These are phyloP conservation scores for Dinoponera quadriceps DNA, from an alignment of 1,140 invertebrate genomes.

Conservation along the genomic window DNA sequence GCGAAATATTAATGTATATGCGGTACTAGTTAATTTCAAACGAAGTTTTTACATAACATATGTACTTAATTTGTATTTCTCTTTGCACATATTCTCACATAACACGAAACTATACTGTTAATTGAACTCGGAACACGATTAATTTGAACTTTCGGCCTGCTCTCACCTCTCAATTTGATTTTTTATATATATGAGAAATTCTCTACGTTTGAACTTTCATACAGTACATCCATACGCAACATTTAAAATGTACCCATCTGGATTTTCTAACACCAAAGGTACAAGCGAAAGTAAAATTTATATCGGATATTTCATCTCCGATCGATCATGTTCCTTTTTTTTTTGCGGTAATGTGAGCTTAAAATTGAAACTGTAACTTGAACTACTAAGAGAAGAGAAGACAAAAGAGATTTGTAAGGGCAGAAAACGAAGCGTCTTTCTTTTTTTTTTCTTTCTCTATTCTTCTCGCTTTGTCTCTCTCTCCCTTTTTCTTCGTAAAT, in stretches of 20 bases:
- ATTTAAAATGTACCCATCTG: background rate
- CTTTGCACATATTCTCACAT: too few relatives aligned
- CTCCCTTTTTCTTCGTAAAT: slow-evolving; percentile 72
- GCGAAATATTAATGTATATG: background rate
- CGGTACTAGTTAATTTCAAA: background rate
- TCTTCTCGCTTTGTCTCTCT: background rate
- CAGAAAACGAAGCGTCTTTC: background rate
- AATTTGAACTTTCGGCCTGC: too few relatives aligned
- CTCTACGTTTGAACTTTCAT: background rate
- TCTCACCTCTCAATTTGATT: too few relatives aligned
- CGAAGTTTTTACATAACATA: background rate
- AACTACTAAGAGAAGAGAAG: background rate
- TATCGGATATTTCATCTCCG: background rate
- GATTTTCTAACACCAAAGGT: background rate
- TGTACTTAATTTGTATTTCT: background rate
- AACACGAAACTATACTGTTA: too few relatives aligned
- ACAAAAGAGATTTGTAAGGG: background rate
- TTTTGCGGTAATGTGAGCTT: background rate
- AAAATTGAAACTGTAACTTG: slow-evolving; percentile 7
- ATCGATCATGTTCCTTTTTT: too few relatives aligned
- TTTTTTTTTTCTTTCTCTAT: background rate
- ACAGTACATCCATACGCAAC: too few relatives aligned
- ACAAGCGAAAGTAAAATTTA: slow-evolving; percentile 21
- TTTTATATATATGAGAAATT: too few relatives aligned
- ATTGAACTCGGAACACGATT: too few relatives aligned